These are phyloP conservation scores for Eucriotettix oculatus DNA, from an alignment of 2,888 invertebrate genomes.

Conservation along the genomic window DNA sequence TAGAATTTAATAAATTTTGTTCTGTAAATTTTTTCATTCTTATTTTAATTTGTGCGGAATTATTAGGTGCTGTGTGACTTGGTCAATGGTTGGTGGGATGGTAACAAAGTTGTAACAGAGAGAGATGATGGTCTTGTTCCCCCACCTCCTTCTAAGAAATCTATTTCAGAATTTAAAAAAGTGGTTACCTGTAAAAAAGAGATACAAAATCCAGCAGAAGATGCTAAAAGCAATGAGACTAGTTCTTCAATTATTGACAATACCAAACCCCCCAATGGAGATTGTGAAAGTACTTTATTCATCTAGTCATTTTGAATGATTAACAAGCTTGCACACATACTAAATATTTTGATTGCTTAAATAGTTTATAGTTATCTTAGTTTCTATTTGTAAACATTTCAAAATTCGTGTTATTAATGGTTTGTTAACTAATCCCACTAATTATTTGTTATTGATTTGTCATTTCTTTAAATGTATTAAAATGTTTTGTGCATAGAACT, in stretches of 20 bases:
- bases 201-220: not conserved
- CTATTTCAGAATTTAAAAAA: not conserved
- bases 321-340: too few species aligned
- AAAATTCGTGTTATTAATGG: too few species aligned
- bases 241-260: too few species aligned
- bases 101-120: constrained; percentile 10
- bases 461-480: too few species aligned
- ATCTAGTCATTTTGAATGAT: too few species aligned
- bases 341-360: too few species aligned
- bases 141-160: not conserved
- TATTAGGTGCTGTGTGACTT: constrained; percentile 7
- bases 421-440: too few species aligned
- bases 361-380: too few species aligned
- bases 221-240: not conserved
- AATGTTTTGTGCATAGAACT: not conserved
- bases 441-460: too few species aligned
- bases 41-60: not conserved
- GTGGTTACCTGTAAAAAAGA: not conserved
- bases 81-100: constrained; percentile 19
- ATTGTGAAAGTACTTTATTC: too few species aligned
- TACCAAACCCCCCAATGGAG: too few species aligned
- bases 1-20: not conserved
- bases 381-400: too few species aligned
- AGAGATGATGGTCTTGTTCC: constrained; percentile 3
- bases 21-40: constrained; percentile 1